phyloP scores from a whole-genome alignment of 1,140 invertebrate species.

The Panagrolaimus sp. region DNA sequence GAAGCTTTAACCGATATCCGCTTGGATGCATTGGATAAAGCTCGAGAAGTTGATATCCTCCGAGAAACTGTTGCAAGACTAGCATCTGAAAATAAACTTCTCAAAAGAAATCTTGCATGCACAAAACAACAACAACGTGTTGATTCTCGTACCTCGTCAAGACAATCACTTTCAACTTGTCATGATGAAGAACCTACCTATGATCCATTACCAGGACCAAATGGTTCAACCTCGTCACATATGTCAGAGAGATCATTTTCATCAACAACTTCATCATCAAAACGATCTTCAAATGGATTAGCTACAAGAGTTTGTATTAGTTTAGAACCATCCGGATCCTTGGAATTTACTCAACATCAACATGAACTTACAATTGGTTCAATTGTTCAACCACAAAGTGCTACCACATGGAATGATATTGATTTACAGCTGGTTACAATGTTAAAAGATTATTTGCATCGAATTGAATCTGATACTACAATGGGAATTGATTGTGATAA shows the following conservation, averaged over 20 bases:
- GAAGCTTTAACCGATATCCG: constrained; percentile 89
- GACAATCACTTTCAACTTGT: constrained; percentile 38
- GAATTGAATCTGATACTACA: constrained; percentile 83
- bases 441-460: constrained; percentile 85
- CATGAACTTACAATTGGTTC: constrained; percentile 70
- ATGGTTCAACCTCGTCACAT: background rate
- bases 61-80: constrained; percentile 93
- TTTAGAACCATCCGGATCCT: constrained; percentile 30
- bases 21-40: constrained; percentile 86
- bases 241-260: background rate
- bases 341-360: constrained; percentile 30
- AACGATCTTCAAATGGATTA: constrained; percentile 1
- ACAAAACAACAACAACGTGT: constrained; percentile 23
- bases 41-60: constrained; percentile 89
- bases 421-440: constrained; percentile 81
- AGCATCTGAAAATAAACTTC: constrained; percentile 64
- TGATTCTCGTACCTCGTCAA: constrained; percentile 35
- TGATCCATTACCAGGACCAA: constrained; percentile 4
- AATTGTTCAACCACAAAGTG: constrained; percentile 33
- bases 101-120: constrained; percentile 40
- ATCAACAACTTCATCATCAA: constrained; percentile 3
- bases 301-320: constrained; percentile 14
- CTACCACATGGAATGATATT: constrained; percentile 73
- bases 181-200: constrained; percentile 27
- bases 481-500: constrained; percentile 64